Evolutionary conservation across 2,113 vertebrate genomes (phyloP), one percentile per base, ranked within the genome.

Genomic region (Ibidorhyncha struthersii): DNA sequence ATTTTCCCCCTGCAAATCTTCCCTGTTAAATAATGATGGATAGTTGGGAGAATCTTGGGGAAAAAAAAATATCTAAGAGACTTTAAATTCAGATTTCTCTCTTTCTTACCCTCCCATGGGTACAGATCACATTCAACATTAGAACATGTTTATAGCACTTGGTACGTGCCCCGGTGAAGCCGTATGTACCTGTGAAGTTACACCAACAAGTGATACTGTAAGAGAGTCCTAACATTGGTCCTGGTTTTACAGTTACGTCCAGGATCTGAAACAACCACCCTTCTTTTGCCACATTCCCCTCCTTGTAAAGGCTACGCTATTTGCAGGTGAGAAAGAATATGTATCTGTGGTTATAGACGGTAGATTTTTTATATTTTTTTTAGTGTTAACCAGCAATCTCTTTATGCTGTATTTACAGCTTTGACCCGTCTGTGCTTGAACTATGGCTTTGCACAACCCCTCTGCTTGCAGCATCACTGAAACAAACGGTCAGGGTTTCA

Each of bases 191-290:
- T 21, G n/a, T 27, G 53, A 47, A 59, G 53, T 52, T 55, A 82
- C 49, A 67, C 3, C 21, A 18, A 19, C 34, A 40, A 0, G 2
- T 7, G 58, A 26, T 1, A n/a, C 58, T 3, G 6, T 1, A 32
- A 72, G 9, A 55, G 10, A 49, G 41, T 10, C 53, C 79, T 21
- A 71, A 71, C 3, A 1, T 0, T 34, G 23, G 13, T 52, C 41
- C 20, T 0, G 0, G 38, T 22, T 86, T 80, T 56, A 65, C 1
- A 1, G 18, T 40, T 53, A 55, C 1, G 0, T 9, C 34, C 65
- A 58, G 27, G 52, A 89, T 8, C 26, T 45, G 55, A 77, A 72
- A 23, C 0, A 3, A 20, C 4, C 1, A 1, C 14, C 58, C 22
- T 76, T 40, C 25, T 63, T 45, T 40, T 36, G 32, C 45, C 49